A percentile compares a stretch with the other conserved stretches of the same genome.
These are phyloP conservation scores for Chloebia gouldiae DNA, from an alignment of 2,113 vertebrate genomes.

Conservation along the genomic window DNA sequence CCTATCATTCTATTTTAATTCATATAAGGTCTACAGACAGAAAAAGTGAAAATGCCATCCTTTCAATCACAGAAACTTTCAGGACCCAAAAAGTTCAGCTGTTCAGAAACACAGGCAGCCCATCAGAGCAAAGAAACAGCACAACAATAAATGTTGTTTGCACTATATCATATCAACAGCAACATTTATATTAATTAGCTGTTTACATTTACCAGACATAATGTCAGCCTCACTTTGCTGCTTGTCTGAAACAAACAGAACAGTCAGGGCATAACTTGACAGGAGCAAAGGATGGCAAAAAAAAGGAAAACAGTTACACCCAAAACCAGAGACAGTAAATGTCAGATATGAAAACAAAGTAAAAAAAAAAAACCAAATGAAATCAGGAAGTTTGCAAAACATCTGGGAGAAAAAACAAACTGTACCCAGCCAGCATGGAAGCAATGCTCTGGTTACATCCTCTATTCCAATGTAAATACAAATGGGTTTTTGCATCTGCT, in stretches of 20 bases:
- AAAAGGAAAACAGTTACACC: neutral
- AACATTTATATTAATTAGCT: neutral
- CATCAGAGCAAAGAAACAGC: neutral
- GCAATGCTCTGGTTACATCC: neutral
- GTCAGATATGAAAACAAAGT: neutral
- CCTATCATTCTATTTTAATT: neutral
- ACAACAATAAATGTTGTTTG: neutral
- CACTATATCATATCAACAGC: neutral
- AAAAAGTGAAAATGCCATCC: neutral
- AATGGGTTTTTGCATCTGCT: neutral
- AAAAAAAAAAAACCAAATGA: neutral
- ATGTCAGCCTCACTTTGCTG: neutral
- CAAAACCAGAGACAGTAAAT: neutral
- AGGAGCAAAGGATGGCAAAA: neutral
- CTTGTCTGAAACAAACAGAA: conserved; percentile 1
- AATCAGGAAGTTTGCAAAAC: neutral
- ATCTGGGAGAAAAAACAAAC: neutral
- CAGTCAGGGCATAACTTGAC: neutral
- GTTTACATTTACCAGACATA: too few relatives aligned
- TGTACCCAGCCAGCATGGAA: neutral
- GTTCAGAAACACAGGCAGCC: neutral
- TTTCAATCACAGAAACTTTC: neutral
- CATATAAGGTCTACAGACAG: neutral
- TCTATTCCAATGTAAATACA: neutral
- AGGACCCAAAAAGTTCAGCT: neutral